These are phyloP conservation scores for Gnathonemus longibarbis DNA, from an alignment of 2,113 vertebrate species.

Conservation along the genomic window DNA sequence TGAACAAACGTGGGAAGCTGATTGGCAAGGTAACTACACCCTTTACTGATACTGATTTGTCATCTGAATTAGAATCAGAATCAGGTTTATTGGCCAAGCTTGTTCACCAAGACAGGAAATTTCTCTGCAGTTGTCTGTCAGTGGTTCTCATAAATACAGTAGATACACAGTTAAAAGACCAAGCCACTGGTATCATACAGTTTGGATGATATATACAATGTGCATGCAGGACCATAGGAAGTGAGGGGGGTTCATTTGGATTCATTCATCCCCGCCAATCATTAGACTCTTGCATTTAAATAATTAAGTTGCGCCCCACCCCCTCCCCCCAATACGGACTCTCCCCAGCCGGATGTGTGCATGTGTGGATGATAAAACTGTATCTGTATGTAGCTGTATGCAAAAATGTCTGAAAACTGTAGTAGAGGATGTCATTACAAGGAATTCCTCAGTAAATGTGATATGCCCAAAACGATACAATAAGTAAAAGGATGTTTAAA, in stretches of 20 bases:
- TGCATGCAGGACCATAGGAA: background rate
- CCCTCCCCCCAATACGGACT: background rate
- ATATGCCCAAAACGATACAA: background rate
- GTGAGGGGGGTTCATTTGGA: background rate
- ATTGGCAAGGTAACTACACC: constrained; percentile 83
- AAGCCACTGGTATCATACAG: background rate
- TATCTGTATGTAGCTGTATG: too few species aligned
- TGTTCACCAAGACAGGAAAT: background rate
- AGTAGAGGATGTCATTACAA: background rate
- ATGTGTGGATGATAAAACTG: background rate
- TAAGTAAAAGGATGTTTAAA: background rate
- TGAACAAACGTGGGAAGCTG: constrained; percentile 95
- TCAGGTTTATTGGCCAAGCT: background rate
- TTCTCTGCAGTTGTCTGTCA: background rate
- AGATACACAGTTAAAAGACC: background rate
- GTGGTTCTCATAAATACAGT: background rate
- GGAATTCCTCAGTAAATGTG: background rate
- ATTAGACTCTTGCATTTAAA: background rate
- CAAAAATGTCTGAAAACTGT: background rate
- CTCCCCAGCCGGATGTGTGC: background rate
- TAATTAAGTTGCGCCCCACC: background rate
- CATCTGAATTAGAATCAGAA: background rate
- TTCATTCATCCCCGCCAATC: background rate
- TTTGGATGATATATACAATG: background rate
- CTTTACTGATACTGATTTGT: background rate